Evolutionary conservation across 2,113 vertebrate genomes (phyloP).

Genomic region (Caranx ignobilis): DNA sequence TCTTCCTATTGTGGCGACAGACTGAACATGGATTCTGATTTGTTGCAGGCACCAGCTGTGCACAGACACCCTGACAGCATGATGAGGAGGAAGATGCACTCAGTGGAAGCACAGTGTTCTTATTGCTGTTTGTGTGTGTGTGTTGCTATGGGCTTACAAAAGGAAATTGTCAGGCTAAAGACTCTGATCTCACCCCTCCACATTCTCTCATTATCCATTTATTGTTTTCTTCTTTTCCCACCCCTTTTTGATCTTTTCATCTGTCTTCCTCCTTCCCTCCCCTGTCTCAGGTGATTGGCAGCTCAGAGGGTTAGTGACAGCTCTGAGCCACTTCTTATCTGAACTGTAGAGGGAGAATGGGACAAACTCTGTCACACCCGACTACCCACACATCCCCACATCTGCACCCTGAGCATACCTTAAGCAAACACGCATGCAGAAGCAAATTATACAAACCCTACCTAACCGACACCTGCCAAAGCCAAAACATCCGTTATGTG

Average conservation of each 20-base stretch:
- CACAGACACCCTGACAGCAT: slow-evolving; percentile 24
- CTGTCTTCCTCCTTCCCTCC: neutral
- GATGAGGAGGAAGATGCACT: slow-evolving; percentile 17
- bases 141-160: slow-evolving; percentile 47
- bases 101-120: slow-evolving; percentile 23
- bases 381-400: slow-evolving; percentile 7
- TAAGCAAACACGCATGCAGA: slow-evolving; percentile 13
- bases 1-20: slow-evolving; percentile 5
- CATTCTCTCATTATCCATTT: neutral
- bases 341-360: slow-evolving; percentile 38
- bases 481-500: slow-evolving; percentile 4
- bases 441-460: slow-evolving; percentile 7
- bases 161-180: slow-evolving; percentile 17
- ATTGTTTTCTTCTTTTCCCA: neutral
- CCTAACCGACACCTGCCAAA: neutral
- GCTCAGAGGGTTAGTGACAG: slow-evolving; percentile 56
- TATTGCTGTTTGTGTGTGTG: slow-evolving; percentile 13
- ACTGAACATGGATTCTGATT: slow-evolving; percentile 36
- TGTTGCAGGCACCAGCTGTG: slow-evolving; percentile 58
- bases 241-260: slow-evolving; percentile 1
- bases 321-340: slow-evolving; percentile 46
- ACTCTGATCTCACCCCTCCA: neutral
- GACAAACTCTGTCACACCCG: slow-evolving; percentile 44
- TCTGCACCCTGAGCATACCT: slow-evolving; percentile 28
- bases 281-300: slow-evolving; percentile 60